Conservation (phyloP, 2,797 vertebrate genomes). For the Vespertilio murinus region DNA sequence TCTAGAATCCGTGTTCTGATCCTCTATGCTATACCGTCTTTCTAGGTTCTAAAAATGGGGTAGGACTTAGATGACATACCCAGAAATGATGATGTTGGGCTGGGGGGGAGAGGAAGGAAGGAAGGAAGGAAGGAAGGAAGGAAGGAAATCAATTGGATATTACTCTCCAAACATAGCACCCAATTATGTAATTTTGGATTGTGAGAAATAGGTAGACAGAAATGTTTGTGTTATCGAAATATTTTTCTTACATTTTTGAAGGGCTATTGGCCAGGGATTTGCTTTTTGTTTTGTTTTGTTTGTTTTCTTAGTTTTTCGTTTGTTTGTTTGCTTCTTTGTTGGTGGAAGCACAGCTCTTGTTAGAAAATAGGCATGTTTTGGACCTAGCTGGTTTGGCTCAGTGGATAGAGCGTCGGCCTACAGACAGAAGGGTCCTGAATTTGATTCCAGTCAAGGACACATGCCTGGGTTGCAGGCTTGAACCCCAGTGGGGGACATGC, state of each 20-base stretch:
- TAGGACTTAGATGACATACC: neutral
- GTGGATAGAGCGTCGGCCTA: too few relatives aligned
- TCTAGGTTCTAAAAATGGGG: neutral
- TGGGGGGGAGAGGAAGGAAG: too few relatives aligned
- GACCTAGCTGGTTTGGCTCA: too few relatives aligned
- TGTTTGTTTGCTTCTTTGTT: neutral
- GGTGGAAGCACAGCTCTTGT: neutral
- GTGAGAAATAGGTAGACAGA: neutral
- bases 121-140: too few relatives aligned
- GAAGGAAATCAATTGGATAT: neutral
- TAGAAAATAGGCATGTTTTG: conserved; percentile 14
- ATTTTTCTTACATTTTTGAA: neutral
- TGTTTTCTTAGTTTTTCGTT: too few relatives aligned
- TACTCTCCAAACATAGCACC: neutral
- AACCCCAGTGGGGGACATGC: too few relatives aligned
- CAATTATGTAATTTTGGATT: neutral
- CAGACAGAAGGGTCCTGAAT: too few relatives aligned
- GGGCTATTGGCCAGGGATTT: neutral
- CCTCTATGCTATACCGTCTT: neutral
- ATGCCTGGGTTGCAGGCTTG: too few relatives aligned
- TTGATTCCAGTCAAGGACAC: too few relatives aligned
- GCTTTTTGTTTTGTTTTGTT: neutral
- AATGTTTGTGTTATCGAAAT: neutral
- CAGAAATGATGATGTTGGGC: neutral
- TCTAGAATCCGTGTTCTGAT: neutral